Evolutionary conservation across 2,113 vertebrate genomes (phyloP).

Genomic region (Oncorhynchus keta): DNA sequence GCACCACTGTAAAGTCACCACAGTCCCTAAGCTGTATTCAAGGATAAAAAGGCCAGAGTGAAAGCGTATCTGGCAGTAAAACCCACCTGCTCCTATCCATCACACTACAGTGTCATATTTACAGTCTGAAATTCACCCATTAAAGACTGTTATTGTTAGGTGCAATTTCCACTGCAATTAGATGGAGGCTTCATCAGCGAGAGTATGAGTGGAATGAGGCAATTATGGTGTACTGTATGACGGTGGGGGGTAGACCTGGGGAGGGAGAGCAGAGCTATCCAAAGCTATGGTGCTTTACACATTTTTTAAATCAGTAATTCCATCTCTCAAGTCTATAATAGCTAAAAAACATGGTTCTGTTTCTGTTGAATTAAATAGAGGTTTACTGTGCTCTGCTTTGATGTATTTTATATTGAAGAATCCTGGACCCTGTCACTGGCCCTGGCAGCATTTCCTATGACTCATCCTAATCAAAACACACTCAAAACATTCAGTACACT

Average conservation of each 20-base stretch:
- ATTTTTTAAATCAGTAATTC: conserved; percentile 42
- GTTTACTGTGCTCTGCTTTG: not conserved
- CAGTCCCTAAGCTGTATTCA: conserved; percentile 12
- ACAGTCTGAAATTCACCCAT: conserved; percentile 60
- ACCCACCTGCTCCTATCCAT: conserved; percentile 51
- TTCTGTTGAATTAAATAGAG: not conserved
- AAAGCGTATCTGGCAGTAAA: conserved; percentile 59
- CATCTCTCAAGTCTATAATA: conserved; percentile 23
- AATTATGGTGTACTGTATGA: conserved; percentile 48
- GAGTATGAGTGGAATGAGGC: conserved; percentile 62
- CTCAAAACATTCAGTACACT: too few species aligned
- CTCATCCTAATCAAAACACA: too few species aligned
- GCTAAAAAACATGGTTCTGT: conserved; percentile 1
- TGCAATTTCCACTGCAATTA: conserved; percentile 71
- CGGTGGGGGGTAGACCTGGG: conserved; percentile 18
- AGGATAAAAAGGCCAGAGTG: conserved; percentile 44
- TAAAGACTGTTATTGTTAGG: conserved; percentile 70
- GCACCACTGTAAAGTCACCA: conserved; percentile 9
- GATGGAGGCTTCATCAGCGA: conserved; percentile 68
- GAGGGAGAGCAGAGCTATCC: conserved; percentile 10
- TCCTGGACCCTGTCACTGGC: not conserved
- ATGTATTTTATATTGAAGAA: not conserved
- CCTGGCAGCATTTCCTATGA: too few species aligned
- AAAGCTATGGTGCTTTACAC: conserved; percentile 23
- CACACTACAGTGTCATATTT: conserved; percentile 66